Base-by-base conservation (phyloP, 1,140 invertebrate genomes). In the Antheraea mylitta region DNA sequence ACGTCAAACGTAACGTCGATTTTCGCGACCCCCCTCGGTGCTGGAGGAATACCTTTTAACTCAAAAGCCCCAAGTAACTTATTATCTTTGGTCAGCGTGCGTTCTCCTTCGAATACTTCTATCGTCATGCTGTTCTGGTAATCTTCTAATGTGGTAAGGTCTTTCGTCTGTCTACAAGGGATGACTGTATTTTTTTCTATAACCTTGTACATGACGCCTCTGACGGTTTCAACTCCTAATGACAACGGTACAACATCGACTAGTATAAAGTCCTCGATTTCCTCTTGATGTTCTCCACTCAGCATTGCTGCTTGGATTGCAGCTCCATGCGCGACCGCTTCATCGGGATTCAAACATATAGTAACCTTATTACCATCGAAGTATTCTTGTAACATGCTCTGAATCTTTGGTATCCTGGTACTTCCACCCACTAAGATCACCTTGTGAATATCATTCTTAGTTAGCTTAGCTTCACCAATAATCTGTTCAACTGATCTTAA, bases 401-500 rank as follows among this genome's bases (percentile, higher is more conserved):
- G 90, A 38, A 94, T 90, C 77, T 93, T 93, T 63, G 93, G 93
- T 76, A 94, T 94, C 63, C 95, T 92, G 4, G 95, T 95, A 16
- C 95, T 95, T 4, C 95, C 96, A 53, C 96, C 96, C 22, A 96
- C 95, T 38, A 96, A 85, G 37, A 96, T 94, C 58, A 96, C 92
- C 59, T 96, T 95, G 71, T 96, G 82, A 63, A 96, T 95, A 60
- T 88, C 74, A n/a, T 75, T 75, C 80, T 96, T 96, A 68, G 93
- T 93, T 76, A 96, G 73, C 74, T 94, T 94, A 53, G 95, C 94
- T 86, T 96, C 95, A 9, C 85, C 81, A 71, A 82, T 95, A 72
- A 70, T 95, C 87, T 87, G 89, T 81, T 82, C 93, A 77, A 79
- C 82, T 70, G 65, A 87, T 79, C 69, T 84, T 38, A 82, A 83